A percentile compares a stretch with the other conserved stretches of the same genome.
phyloP scores from a whole-genome alignment of 1,140 invertebrate genomes.

The Pseudomyrmex dendroicus region DNA sequence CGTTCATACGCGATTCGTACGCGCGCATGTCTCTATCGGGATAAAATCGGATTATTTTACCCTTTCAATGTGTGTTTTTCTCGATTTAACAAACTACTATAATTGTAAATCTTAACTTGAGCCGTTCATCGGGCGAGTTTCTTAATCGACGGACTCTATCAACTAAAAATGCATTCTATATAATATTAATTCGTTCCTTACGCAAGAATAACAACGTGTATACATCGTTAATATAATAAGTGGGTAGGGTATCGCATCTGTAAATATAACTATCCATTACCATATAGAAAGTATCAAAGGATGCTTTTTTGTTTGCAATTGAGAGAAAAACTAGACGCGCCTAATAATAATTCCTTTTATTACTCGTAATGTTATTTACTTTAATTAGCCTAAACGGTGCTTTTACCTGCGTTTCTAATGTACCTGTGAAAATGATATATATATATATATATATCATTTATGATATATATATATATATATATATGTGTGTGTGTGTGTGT shows the following conservation, averaged over 20 bases:
- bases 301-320: slow-evolving; percentile 55
- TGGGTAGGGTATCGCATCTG: slow-evolving; percentile 49
- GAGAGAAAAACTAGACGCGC: slow-evolving; percentile 68
- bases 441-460: slow-evolving; percentile 56
- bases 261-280: slow-evolving; percentile 61
- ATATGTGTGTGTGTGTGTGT: too few species aligned
- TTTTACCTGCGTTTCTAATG: slow-evolving; percentile 62
- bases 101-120: slow-evolving; percentile 31
- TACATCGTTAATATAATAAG: slow-evolving; percentile 61
- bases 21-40: not conserved
- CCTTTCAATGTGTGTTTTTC: not conserved
- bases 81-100: slow-evolving; percentile 30
- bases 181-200: slow-evolving; percentile 33
- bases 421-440: slow-evolving; percentile 72
- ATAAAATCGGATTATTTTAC: slow-evolving; percentile 1
- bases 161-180: slow-evolving; percentile 64
- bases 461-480: slow-evolving; percentile 15
- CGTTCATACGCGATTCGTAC: not conserved
- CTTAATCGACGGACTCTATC: slow-evolving; percentile 36
- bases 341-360: slow-evolving; percentile 71
- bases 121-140: slow-evolving; percentile 22
- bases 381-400: slow-evolving; percentile 71
- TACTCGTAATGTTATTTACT: slow-evolving; percentile 69
- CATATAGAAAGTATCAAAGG: slow-evolving; percentile 57
- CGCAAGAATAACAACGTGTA: slow-evolving; percentile 29